Evolutionary conservation across 2,797 vertebrate genomes (phyloP).

Genomic region (Catharus ustulatus): DNA sequence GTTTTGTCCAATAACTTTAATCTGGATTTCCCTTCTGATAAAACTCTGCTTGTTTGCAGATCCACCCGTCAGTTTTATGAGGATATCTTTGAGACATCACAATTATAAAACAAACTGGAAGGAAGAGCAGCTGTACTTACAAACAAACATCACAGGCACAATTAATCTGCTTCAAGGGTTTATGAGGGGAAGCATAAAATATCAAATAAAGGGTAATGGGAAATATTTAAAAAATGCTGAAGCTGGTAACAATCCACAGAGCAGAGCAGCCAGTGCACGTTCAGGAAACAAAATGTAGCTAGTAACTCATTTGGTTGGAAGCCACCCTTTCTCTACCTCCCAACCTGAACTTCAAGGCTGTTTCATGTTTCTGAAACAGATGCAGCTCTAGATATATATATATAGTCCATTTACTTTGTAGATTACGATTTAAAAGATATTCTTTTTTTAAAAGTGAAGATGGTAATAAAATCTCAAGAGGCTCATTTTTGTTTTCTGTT

Average conservation of each 20-base stretch:
- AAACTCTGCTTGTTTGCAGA: constrained; percentile 64
- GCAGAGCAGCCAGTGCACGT: constrained; percentile 64
- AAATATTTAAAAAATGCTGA: constrained; percentile 80
- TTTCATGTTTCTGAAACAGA: constrained; percentile 71
- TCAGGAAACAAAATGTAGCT: constrained; percentile 72
- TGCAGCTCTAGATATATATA: constrained; percentile 2
- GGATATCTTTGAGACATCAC: constrained; percentile 75
- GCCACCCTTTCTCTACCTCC: constrained; percentile 69
- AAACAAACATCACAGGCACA: constrained; percentile 81
- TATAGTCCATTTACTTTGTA: constrained; percentile 63
- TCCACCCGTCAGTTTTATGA: constrained; percentile 72
- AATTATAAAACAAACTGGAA: constrained; percentile 78
- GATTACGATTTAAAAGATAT: constrained; percentile 64
- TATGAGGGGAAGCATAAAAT: constrained; percentile 86
- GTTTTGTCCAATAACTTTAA: constrained; percentile 28
- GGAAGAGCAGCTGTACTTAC: constrained; percentile 81
- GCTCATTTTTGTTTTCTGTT: constrained; percentile 53
- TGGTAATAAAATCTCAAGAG: constrained; percentile 66
- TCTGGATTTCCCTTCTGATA: constrained; percentile 71
- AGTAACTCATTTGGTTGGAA: constrained; percentile 73
- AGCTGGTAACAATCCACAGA: constrained; percentile 72
- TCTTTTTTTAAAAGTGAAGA: constrained; percentile 61
- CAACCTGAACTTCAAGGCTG: constrained; percentile 72
- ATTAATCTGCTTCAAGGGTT: constrained; percentile 83
- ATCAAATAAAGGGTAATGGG: constrained; percentile 86